A percentile compares a stretch with the other conserved stretches of the same genome.
These are phyloP conservation scores for Burhinus oedicnemus DNA, from an alignment of 2,113 vertebrate genomes.

Conservation along the genomic window DNA sequence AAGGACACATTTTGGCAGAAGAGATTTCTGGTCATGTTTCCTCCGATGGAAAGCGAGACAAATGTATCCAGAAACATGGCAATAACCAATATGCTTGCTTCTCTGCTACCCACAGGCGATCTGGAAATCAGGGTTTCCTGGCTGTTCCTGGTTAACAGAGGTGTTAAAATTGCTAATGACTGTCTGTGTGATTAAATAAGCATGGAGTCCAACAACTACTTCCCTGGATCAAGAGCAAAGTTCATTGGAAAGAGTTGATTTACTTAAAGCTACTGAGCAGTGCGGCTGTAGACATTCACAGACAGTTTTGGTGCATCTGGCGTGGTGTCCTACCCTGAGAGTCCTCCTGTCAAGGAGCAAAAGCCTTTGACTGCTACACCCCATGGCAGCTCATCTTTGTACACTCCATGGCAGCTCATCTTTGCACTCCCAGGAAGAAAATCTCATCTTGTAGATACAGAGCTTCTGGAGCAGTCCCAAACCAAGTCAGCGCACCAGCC, in stretches of 20 bases:
- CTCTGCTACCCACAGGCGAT: not conserved
- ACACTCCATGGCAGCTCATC: not conserved
- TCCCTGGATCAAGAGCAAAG: not conserved
- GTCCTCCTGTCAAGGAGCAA: not conserved
- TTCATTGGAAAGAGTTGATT: not conserved
- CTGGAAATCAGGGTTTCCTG: not conserved
- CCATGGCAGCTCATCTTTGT: not conserved
- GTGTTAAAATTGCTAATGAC: not conserved
- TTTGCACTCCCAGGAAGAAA: not conserved
- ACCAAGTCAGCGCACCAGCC: not conserved
- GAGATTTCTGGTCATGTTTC: not conserved
- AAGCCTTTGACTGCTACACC: not conserved
- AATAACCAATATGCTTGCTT: not conserved
- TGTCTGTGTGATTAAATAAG: not conserved
- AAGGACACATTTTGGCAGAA: not conserved
- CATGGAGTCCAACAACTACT: not conserved
- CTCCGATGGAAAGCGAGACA: not conserved
- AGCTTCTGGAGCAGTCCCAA: not conserved
- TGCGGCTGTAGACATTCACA: not conserved
- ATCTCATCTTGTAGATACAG: not conserved
- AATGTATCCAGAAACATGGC: not conserved
- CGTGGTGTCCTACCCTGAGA: not conserved
- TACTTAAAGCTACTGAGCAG: not conserved
- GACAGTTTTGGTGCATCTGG: not conserved
- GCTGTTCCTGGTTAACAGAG: not conserved